A percentile compares a stretch with the other conserved stretches of the same genome.
Conservation (phyloP, 2,888 invertebrate species). For the Dryococelus australis region DNA sequence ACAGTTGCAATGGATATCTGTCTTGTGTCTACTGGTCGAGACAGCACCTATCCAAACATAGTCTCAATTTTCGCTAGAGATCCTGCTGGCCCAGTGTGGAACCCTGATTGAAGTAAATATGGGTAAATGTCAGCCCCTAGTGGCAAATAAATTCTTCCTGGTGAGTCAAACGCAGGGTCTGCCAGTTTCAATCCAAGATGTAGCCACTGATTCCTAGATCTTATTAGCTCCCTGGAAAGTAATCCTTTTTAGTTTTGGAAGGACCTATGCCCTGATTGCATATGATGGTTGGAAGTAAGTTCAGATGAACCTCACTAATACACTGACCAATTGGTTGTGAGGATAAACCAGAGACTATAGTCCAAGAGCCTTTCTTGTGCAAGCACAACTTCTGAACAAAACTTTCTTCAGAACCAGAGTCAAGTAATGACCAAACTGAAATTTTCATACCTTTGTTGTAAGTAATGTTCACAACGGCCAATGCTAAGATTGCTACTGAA, state of each 20-base stretch:
- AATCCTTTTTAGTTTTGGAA: background rate
- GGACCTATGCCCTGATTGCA: background rate
- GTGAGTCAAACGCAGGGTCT: background rate
- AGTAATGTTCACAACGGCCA: too few relatives aligned
- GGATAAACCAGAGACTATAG: background rate
- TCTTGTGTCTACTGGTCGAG: background rate
- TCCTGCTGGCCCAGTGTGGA: background rate
- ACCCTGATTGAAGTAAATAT: background rate
- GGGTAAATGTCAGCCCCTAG: background rate
- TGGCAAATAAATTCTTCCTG: background rate
- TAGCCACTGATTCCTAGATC: background rate
- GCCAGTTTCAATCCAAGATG: background rate
- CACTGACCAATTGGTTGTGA: background rate
- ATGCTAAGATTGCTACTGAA: too few relatives aligned
- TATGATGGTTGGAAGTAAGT: background rate
- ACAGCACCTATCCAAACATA: background rate
- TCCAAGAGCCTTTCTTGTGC: background rate
- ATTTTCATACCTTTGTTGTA: too few relatives aligned
- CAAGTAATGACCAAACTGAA: too few relatives aligned
- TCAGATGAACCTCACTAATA: background rate
- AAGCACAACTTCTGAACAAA: background rate
- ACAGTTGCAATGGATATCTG: background rate
- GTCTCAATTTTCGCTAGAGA: background rate
- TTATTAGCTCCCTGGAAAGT: background rate
- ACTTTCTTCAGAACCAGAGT: background rate